These are phyloP conservation scores for Trachymyrmex cornetzi DNA, from an alignment of 1,140 invertebrate genomes.

Conservation along the genomic window DNA sequence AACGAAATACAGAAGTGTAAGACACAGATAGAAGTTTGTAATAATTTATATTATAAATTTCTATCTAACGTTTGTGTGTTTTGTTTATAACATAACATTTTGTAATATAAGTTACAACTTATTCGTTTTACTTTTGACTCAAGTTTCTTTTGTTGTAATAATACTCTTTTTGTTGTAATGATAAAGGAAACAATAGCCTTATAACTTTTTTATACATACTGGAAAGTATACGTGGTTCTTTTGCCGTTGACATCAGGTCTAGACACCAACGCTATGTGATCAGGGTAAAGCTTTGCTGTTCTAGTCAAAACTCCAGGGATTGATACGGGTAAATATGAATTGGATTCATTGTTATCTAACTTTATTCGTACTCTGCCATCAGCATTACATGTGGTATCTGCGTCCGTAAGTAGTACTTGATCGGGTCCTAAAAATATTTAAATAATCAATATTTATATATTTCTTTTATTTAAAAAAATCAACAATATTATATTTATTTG, in stretches of 20 bases:
- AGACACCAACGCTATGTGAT: constrained; percentile 90
- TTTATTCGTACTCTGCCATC: constrained; percentile 91
- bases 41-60: too few species aligned
- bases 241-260: constrained; percentile 87
- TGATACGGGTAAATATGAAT: constrained; percentile 89
- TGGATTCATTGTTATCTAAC: constrained; percentile 87
- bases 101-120: too few species aligned
- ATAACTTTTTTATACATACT: constrained; percentile 84
- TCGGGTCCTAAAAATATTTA: constrained; percentile 89
- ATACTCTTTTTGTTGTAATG: neutral
- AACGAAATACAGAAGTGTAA: too few species aligned
- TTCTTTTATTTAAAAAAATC: neutral
- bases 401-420: constrained; percentile 89
- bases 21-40: too few species aligned
- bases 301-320: constrained; percentile 91
- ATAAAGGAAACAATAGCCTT: neutral
- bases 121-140: too few species aligned
- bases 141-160: neutral
- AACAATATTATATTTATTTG: too few species aligned
- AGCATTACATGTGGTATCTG: constrained; percentile 86
- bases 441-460: neutral
- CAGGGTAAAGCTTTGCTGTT: constrained; percentile 89
- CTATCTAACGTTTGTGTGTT: too few species aligned
- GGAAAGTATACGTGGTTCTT: constrained; percentile 90
- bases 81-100: too few species aligned